Evolutionary conservation across 2,797 vertebrate species (phyloP).

Genomic region (Diplodus puntazzo): DNA sequence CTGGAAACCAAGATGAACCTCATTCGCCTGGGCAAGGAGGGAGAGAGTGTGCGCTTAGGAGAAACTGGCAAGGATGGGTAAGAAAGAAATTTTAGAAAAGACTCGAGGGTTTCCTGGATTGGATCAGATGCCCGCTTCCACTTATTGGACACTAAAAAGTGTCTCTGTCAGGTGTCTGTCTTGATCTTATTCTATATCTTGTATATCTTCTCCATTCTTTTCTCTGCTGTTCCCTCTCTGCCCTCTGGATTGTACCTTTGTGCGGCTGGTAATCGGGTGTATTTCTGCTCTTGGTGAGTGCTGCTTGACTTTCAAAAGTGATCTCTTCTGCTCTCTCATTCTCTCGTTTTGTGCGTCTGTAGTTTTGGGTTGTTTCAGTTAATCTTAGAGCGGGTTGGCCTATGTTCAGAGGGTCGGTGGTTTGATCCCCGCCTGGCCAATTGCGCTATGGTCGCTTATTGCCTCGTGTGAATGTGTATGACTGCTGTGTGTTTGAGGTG

Average conservation of each 20-base stretch:
- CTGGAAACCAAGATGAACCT: slow-evolving; percentile 99
- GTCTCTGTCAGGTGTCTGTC: slow-evolving; percentile 21
- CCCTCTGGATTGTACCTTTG: slow-evolving; percentile 64
- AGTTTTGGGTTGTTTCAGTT: slow-evolving; percentile 9
- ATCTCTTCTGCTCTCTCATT: slow-evolving; percentile 16
- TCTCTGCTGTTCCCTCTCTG: slow-evolving; percentile 24
- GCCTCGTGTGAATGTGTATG: too few relatives aligned
- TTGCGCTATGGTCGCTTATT: too few relatives aligned
- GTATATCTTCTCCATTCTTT: slow-evolving; percentile 26
- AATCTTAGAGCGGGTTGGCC: neutral
- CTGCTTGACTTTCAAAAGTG: slow-evolving; percentile 20
- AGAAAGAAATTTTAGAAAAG: slow-evolving; percentile 46
- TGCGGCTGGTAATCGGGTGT: slow-evolving; percentile 64
- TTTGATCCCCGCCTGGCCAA: too few relatives aligned
- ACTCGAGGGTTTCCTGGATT: neutral
- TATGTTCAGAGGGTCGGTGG: too few relatives aligned
- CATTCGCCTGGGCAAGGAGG: slow-evolving; percentile 95
- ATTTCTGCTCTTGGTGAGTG: slow-evolving; percentile 74
- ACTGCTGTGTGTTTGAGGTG: too few relatives aligned
- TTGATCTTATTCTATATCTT: slow-evolving; percentile 38
- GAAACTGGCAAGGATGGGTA: slow-evolving; percentile 96
- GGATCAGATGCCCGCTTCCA: neutral
- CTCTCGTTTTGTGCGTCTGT: neutral
- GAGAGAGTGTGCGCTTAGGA: slow-evolving; percentile 88
- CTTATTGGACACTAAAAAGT: neutral